phyloP scores from a whole-genome alignment of 1,140 invertebrate species.

The Sinonovacula constricta region DNA sequence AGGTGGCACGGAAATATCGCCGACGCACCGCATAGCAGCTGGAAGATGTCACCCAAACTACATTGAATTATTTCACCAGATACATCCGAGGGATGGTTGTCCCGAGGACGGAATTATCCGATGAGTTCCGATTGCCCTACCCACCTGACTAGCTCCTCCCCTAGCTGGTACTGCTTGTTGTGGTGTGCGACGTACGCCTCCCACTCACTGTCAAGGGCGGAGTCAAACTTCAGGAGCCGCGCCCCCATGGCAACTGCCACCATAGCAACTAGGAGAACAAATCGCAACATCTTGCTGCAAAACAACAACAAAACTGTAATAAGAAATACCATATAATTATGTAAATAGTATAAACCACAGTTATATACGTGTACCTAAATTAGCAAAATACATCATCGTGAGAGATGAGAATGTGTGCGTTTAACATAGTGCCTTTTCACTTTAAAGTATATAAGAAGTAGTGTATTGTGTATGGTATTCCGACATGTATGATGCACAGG shows the following conservation, averaged over 20 bases:
- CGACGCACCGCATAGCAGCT: neutral
- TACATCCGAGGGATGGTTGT: neutral
- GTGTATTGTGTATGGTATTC: no score
- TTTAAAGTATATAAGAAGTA: no score
- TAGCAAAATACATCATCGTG: no score
- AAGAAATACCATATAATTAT: no score
- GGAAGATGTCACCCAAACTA: neutral
- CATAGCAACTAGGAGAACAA: constrained; percentile 32
- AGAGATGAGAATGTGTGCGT: no score
- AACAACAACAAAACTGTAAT: no score
- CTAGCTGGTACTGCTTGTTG: constrained; percentile 48
- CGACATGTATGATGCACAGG: no score
- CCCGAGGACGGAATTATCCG: neutral
- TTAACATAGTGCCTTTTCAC: no score
- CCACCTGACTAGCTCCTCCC: constrained; percentile 41
- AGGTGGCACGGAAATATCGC: no score
- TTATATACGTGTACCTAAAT: no score
- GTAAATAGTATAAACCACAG: no score
- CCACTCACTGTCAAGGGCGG: constrained; percentile 53
- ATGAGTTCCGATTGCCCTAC: neutral
- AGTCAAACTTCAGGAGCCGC: constrained; percentile 4
- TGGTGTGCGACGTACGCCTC: constrained; percentile 40
- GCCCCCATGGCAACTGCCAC: constrained; percentile 34
- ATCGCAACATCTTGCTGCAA: no score
- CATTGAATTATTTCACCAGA: neutral